Conservation (phyloP, 2,888 invertebrate genomes). For the Amiota communis region DNA sequence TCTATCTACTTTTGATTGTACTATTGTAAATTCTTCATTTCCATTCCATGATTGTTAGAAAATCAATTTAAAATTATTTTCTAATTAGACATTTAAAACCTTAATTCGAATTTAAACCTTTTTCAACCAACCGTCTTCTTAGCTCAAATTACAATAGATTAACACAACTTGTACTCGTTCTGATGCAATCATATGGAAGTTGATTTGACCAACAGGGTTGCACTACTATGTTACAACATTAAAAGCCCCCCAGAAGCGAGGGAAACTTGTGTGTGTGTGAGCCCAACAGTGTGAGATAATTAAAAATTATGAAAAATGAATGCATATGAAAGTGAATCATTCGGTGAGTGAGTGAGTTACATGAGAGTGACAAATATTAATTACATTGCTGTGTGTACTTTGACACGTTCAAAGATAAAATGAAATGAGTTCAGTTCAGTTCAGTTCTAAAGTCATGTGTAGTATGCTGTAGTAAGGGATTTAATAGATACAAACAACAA, state of each 20-base stretch:
- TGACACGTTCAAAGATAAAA: conserved; percentile 12
- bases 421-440: conserved; percentile 15
- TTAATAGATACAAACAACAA: too few relatives aligned
- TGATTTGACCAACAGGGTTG: conserved; percentile 6
- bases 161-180: background rate
- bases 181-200: too few relatives aligned
- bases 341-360: conserved; percentile 13
- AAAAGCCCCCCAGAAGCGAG: background rate
- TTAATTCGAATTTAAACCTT: background rate
- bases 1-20: background rate
- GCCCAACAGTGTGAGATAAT: conserved; percentile 51
- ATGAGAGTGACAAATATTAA: conserved; percentile 57
- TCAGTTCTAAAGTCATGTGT: too few relatives aligned
- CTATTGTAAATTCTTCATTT: background rate
- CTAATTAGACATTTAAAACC: background rate
- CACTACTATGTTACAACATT: background rate
- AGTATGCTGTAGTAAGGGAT: too few relatives aligned
- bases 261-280: too few relatives aligned
- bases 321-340: conserved; percentile 16
- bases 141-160: background rate
- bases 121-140: background rate
- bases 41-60: too few relatives aligned
- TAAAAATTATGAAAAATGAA: conserved; percentile 41
- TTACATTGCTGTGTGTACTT: conserved; percentile 54
- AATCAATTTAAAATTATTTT: background rate